Evolutionary conservation across 92 coral and sea anemone genomes (phyloP).

Genomic region (Porites evermanni): DNA sequence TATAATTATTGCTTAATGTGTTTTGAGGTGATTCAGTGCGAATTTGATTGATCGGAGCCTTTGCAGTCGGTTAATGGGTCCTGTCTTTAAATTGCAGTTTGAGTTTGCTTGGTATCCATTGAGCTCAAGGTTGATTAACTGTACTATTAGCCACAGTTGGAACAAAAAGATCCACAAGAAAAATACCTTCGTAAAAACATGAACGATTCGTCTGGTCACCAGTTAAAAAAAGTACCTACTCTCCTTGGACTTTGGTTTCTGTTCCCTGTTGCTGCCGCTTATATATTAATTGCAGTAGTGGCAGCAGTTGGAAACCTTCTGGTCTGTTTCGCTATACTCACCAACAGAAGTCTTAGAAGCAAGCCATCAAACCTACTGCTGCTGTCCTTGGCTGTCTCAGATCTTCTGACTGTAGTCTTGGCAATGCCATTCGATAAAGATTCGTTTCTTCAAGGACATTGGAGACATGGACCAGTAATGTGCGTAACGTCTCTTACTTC

Average conservation of each 20-base stretch:
- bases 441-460: constrained; percentile 53
- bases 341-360: constrained; percentile 54
- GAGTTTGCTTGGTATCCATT: too few relatives aligned
- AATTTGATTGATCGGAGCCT: too few relatives aligned
- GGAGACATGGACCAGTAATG: constrained; percentile 73
- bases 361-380: constrained; percentile 61
- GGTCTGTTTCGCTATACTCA: constrained; percentile 55
- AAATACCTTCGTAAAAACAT: neutral
- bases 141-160: too few relatives aligned
- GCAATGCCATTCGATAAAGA: constrained; percentile 78
- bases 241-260: constrained; percentile 8
- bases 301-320: constrained; percentile 58
- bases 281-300: constrained; percentile 27
- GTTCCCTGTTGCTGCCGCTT: constrained; percentile 15
- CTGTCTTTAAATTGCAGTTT: too few relatives aligned
- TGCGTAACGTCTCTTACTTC: constrained; percentile 68
- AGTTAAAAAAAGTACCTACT: neutral
- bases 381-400: constrained; percentile 63
- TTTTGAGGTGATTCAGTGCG: too few relatives aligned
- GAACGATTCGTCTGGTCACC: neutral
- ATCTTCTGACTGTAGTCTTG: constrained; percentile 53
- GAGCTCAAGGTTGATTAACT: too few relatives aligned
- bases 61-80: too few relatives aligned
- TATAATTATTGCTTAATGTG: too few relatives aligned
- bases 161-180: too few relatives aligned